Evolutionary conservation across 53 echinoderm and acorn worm species (phyloP).

Genomic region (Mesocentrotus franciscanus): DNA sequence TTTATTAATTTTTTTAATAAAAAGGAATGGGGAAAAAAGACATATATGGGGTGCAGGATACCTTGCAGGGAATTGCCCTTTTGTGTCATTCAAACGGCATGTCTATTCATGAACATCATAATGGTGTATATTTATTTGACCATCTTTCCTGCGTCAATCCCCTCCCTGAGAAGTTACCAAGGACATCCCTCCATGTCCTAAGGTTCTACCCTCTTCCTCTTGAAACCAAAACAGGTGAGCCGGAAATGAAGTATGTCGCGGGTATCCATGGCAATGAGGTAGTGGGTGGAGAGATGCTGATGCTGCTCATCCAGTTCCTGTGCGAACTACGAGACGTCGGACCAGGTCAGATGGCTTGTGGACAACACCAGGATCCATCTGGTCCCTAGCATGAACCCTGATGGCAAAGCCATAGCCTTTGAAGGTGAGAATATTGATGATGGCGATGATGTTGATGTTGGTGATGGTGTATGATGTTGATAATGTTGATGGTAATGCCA

Average conservation of each 20-base stretch:
- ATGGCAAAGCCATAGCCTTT: slow-evolving; percentile 83
- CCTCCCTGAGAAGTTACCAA: not conserved
- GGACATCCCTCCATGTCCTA: slow-evolving; percentile 19
- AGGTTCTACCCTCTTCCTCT: slow-evolving; percentile 18
- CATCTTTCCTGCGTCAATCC: not conserved
- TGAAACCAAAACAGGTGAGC: slow-evolving; percentile 80
- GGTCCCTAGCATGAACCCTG: slow-evolving; percentile 96
- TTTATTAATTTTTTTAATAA: no score
- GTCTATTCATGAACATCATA: not conserved
- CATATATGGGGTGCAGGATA: no score
- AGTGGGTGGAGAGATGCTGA: slow-evolving; percentile 88
- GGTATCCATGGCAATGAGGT: slow-evolving; percentile 99
- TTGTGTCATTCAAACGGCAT: not conserved
- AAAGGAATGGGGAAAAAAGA: no score
- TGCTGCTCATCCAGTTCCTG: slow-evolving; percentile 87
- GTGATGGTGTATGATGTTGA: not conserved
- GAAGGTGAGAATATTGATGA: slow-evolving; percentile 64
- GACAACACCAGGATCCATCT: slow-evolving; percentile 94
- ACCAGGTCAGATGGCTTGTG: slow-evolving; percentile 80
- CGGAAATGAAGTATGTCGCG: slow-evolving; percentile 96
- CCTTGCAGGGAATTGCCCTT: no score
- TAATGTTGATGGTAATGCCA: no score
- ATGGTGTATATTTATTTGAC: not conserved
- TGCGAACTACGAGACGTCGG: slow-evolving; percentile 88
- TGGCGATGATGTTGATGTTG: not conserved